Percentiles rank a stretch among this genome's conserved stretches.
phyloP scores from a whole-genome alignment of 2,888 invertebrate species.

The Brachylomia viminalis region DNA sequence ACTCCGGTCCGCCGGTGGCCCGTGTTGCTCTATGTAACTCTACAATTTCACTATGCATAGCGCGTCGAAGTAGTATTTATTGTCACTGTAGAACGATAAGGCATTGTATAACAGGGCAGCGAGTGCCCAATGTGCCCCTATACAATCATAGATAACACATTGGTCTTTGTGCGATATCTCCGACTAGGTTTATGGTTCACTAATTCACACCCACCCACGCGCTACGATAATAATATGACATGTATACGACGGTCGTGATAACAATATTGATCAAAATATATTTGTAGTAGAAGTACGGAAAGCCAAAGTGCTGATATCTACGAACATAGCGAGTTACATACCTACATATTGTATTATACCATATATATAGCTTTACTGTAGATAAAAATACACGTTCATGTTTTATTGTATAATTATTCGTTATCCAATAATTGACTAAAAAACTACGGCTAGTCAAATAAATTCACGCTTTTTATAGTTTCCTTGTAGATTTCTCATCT shows the following conservation, averaged over 20 bases:
- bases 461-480: slow-evolving; percentile 19
- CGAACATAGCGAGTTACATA: slow-evolving; percentile 4
- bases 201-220: slow-evolving; percentile 71
- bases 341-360: slow-evolving; percentile 4
- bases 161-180: slow-evolving; percentile 67
- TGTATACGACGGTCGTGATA: slow-evolving; percentile 60
- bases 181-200: slow-evolving; percentile 70
- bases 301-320: slow-evolving; percentile 32
- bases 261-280: slow-evolving; percentile 59
- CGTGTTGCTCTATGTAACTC: no score
- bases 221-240: slow-evolving; percentile 68
- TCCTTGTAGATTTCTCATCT: slow-evolving; percentile 20
- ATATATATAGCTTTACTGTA: slow-evolving; percentile 2
- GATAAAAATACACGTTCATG: not conserved
- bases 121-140: slow-evolving; percentile 57
- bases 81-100: slow-evolving; percentile 42
- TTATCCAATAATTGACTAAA: not conserved
- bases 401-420: not conserved
- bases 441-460: slow-evolving; percentile 13
- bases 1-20: no score
- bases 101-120: slow-evolving; percentile 54
- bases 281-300: slow-evolving; percentile 15
- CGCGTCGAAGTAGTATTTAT: slow-evolving; percentile 37
- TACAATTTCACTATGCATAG: slow-evolving; percentile 39
- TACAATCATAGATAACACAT: slow-evolving; percentile 62